Conservation (phyloP, 2,797 vertebrate species). For the Schizothorax lantsangensis region DNA sequence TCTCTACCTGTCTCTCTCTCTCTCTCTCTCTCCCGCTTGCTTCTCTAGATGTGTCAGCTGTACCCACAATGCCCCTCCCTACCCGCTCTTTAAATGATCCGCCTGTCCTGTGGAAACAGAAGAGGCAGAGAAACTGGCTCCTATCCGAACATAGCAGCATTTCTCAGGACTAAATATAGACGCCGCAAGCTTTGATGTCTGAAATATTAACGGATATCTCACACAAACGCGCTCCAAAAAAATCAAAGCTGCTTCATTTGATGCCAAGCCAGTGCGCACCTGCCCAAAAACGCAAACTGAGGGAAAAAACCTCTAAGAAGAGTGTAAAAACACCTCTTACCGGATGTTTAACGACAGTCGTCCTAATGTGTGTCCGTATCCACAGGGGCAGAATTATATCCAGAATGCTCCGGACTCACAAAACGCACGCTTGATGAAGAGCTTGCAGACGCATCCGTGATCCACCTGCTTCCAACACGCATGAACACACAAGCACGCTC, state of each 20-base stretch:
- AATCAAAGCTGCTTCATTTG: background rate
- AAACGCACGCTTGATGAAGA: conserved; percentile 39
- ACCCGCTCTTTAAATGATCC: conserved; percentile 39
- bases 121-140: conserved; percentile 27
- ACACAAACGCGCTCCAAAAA: background rate
- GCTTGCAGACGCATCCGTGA: conserved; percentile 67
- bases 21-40: conserved; percentile 24
- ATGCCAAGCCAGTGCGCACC: background rate
- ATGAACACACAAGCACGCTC: conserved; percentile 59
- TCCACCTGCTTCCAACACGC: conserved; percentile 69
- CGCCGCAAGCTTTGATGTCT: background rate
- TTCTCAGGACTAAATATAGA: conserved; percentile 39
- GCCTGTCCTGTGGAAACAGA: conserved; percentile 23
- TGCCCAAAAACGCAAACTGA: conserved; percentile 4
- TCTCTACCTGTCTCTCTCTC: conserved; percentile 64
- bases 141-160: conserved; percentile 13
- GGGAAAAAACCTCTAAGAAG: background rate
- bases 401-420: conserved; percentile 72
- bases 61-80: conserved; percentile 34
- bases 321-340: conserved; percentile 71
- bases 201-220: conserved; percentile 18
- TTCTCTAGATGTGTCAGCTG: conserved; percentile 61
- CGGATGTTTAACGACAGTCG: conserved; percentile 65
- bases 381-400: conserved; percentile 78
- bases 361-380: conserved; percentile 66